Evolutionary conservation across 2,888 invertebrate genomes (phyloP), one percentile per base, ranked within the genome.

Genomic region (Stenodera caucasica): DNA sequence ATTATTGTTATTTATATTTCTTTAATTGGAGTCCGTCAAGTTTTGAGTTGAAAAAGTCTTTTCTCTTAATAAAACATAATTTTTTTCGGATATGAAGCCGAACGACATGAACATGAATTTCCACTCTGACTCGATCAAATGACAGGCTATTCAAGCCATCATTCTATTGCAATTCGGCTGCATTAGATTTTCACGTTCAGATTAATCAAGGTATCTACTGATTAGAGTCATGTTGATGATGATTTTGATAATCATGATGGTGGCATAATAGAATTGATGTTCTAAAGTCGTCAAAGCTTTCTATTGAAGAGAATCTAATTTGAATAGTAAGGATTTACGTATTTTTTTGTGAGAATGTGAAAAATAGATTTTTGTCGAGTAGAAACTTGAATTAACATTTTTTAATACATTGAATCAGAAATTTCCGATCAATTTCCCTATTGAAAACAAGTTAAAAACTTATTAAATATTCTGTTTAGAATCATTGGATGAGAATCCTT

Each of bases 81-180:
- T 26, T 26, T 26, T 2, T 26, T 26, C 26, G 5, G 2, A 26
- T 40, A 11, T 21, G 40, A 18, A 9, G 18, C 5, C 9, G 11
- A 0, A 15, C 40, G 11, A 58, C 21, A 32, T 37, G 52, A 58
- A 62, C 62, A 62, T 53, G 62, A 49, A 52, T 53, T 58, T 58
- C 58, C 62, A 62, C 62, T 62, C 29, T 56, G 53, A 49, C 49
- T 35, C 50, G 62, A 58, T 62, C 62, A 62, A 62, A 58, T 55
- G 61, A 37, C 55, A 49, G 55, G 15, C 58, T 53, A 61, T 61
- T 61, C 61, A 58, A 49, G 45, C 11, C 35, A 50, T 49, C 57
- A 40, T 53, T 57, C 50, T n/a, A 54, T 52, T 58, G 58, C 57
- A 61, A 61, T 58, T 51, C 37, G 18, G 49, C 11, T 60, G 60